Conservation (phyloP, 1,140 invertebrate species). For the Elysia chlorotica region DNA sequence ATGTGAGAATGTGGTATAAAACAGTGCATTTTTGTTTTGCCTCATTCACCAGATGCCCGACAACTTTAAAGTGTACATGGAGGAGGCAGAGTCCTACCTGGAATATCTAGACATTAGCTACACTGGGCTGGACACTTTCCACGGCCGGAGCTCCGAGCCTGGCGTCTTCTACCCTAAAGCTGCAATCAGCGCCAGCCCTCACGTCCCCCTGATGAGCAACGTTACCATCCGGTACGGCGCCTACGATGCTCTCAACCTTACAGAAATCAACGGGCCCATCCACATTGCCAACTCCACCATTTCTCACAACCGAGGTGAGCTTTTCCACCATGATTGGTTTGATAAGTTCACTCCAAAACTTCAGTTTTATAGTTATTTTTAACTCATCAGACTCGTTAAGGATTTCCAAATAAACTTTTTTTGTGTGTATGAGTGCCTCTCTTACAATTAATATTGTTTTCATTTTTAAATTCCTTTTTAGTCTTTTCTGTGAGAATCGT, state of each 20-base stretch:
- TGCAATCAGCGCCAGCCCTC: constrained; percentile 83
- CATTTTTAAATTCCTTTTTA: no score
- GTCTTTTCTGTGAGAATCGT: no score
- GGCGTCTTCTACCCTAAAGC: constrained; percentile 81
- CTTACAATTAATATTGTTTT: no score
- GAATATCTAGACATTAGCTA: constrained; percentile 79
- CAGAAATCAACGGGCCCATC: constrained; percentile 80
- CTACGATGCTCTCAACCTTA: constrained; percentile 90
- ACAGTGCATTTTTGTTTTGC: no score
- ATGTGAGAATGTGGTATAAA: no score
- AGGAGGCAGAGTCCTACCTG: constrained; percentile 77
- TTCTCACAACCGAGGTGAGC: constrained; percentile 77
- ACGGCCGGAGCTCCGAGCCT: constrained; percentile 25
- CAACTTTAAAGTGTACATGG: constrained; percentile 48
- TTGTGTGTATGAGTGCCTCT: no score
- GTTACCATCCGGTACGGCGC: constrained; percentile 83
- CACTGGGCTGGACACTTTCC: constrained; percentile 70
- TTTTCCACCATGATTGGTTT: constrained; percentile 14
- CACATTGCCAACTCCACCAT: constrained; percentile 80
- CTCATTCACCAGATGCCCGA: constrained; percentile 1
- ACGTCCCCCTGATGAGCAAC: constrained; percentile 82
- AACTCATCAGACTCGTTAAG: no score
- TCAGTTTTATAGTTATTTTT: no score
- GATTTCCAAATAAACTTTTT: no score
- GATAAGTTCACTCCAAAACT: no score